phyloP scores from a whole-genome alignment of 2,113 vertebrate species.

The Antechinus stuartii region DNA sequence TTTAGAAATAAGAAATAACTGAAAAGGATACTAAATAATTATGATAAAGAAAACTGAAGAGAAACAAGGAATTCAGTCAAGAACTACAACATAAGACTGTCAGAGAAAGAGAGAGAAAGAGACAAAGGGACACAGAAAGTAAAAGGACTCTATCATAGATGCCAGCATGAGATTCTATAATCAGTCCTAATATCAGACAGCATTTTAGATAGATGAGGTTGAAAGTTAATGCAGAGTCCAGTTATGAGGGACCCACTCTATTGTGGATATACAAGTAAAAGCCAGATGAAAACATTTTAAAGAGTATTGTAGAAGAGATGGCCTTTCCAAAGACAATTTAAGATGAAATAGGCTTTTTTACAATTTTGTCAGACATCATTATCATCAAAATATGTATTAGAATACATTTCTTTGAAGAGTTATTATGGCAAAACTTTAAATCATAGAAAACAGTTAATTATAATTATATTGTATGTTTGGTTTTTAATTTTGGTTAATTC shows the following conservation, averaged over 20 bases:
- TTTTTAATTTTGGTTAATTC: constrained; percentile 69
- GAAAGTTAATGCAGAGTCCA: background rate
- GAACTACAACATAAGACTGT: background rate
- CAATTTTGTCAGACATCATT: background rate
- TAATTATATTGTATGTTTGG: constrained; percentile 60
- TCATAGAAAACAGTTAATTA: constrained; percentile 35
- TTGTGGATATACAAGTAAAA: background rate
- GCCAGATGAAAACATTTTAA: background rate
- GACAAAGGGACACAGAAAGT: background rate
- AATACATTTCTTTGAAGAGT: constrained; percentile 44
- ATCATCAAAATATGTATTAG: background rate
- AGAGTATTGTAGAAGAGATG: background rate
- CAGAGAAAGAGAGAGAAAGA: too few relatives aligned
- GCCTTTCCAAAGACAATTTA: background rate
- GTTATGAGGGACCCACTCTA: background rate
- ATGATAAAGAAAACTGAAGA: background rate
- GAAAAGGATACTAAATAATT: background rate
- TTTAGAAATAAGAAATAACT: background rate
- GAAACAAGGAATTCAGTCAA: background rate
- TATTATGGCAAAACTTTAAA: constrained; percentile 63
- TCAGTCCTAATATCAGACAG: background rate
- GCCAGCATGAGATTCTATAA: background rate
- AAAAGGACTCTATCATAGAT: background rate
- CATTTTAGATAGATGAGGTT: background rate
- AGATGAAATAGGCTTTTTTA: background rate